These are phyloP conservation scores for Cerastis rubricosa DNA, from an alignment of 2,888 invertebrate genomes.

Conservation along the genomic window DNA sequence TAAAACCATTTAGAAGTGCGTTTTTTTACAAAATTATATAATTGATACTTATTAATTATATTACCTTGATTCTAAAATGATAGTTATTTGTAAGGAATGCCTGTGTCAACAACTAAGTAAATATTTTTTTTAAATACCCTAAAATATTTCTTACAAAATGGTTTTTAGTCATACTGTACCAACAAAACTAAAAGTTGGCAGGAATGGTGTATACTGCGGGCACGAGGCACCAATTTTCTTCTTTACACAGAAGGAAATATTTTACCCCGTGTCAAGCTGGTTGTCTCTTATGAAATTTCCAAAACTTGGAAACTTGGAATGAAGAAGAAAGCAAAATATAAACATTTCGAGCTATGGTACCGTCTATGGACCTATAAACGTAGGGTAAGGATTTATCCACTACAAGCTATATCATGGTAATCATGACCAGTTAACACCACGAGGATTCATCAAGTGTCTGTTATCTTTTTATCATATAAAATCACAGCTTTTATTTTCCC, in stretches of 20 bases:
- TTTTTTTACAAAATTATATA: neutral
- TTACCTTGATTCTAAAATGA: neutral
- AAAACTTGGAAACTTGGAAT: neutral
- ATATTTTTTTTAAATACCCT: neutral
- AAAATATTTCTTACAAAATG: neutral
- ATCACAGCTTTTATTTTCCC: too few species aligned
- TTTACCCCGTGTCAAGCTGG: neutral
- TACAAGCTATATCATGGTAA: neutral
- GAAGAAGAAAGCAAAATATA: neutral
- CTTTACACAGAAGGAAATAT: slow-evolving; percentile 3
- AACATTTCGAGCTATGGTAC: neutral
- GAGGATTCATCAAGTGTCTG: neutral
- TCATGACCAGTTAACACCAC: neutral
- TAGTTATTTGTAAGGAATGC: neutral
- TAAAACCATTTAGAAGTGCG: neutral
- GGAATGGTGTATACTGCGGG: slow-evolving; percentile 5
- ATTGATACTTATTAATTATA: too few species aligned
- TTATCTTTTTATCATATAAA: too few species aligned
- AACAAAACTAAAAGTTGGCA: slow-evolving; percentile 22
- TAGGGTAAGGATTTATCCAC: neutral
- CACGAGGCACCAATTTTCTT: neutral
- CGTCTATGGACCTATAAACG: neutral
- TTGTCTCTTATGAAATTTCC: neutral
- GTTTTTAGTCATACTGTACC: neutral
- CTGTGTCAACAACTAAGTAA: too few species aligned